phyloP scores from a whole-genome alignment of 2,888 invertebrate genomes.

The Dasypolia templi region DNA sequence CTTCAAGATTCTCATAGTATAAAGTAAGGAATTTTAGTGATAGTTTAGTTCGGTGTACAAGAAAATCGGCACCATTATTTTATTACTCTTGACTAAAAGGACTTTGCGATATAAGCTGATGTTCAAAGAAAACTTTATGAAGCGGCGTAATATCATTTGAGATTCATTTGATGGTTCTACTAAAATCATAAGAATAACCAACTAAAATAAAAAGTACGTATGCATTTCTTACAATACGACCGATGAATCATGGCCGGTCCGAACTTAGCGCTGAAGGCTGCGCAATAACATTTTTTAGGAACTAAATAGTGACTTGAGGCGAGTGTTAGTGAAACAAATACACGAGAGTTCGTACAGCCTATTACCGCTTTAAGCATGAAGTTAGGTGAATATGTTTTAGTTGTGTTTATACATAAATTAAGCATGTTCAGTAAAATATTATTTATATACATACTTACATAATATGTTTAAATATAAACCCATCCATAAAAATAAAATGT shows the following conservation, averaged over 20 bases:
- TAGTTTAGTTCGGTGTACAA: too few species aligned
- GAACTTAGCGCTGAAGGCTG: too few species aligned
- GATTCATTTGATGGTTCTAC: background rate
- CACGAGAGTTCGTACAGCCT: too few species aligned
- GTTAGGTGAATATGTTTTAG: background rate
- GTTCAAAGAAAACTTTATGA: background rate
- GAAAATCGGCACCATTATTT: too few species aligned
- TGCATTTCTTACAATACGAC: too few species aligned
- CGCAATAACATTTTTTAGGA: too few species aligned
- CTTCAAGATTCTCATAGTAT: too few species aligned
- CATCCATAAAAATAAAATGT: background rate
- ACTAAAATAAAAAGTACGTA: too few species aligned
- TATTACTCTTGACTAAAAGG: background rate
- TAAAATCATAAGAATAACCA: background rate
- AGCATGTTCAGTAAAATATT: background rate
- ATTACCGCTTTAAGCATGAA: background rate
- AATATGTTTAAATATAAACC: background rate
- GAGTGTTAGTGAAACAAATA: too few species aligned
- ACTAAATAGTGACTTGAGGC: too few species aligned
- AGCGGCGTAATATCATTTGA: background rate
- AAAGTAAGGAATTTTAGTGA: too few species aligned
- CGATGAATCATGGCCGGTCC: too few species aligned
- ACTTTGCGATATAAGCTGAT: background rate
- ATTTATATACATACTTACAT: slow-evolving; percentile 10
- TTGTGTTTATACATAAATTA: background rate